Evolutionary conservation across 1,140 invertebrate species (phyloP).

Genomic region (Monomorium pharaonis): DNA sequence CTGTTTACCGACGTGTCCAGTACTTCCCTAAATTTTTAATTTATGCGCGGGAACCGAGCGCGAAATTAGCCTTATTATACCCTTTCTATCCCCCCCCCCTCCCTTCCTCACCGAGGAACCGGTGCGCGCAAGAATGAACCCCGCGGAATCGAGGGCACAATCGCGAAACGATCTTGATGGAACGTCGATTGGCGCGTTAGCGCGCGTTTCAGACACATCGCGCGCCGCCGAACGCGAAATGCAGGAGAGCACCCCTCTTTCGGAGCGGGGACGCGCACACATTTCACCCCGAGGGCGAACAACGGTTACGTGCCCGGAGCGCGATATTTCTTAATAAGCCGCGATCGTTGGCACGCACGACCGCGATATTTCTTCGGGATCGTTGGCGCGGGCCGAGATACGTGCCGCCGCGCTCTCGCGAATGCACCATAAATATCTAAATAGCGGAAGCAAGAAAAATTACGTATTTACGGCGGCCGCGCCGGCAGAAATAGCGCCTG

Average conservation of each 20-base stretch:
- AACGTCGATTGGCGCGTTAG: background rate
- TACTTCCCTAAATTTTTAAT: conserved; percentile 65
- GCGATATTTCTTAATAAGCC: conserved; percentile 61
- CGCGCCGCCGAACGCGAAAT: background rate
- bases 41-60: conserved; percentile 15
- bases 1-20: background rate
- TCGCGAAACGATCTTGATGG: background rate
- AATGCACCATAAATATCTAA: conserved; percentile 55
- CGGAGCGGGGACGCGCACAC: background rate
- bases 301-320: conserved; percentile 29
- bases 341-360: conserved; percentile 57
- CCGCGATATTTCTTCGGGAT: conserved; percentile 57
- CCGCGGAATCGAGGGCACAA: background rate
- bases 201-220: background rate
- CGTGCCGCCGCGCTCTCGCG: conserved; percentile 42
- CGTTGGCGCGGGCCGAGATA: conserved; percentile 44
- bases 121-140: conserved; percentile 17
- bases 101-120: background rate
- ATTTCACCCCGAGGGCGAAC: background rate
- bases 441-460: conserved; percentile 58
- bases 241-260: background rate
- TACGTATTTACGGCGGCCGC: conserved; percentile 47
- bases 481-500: conserved; percentile 45
- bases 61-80: conserved; percentile 53
- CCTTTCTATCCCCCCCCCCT: background rate